Evolutionary conservation across 2,888 invertebrate genomes (phyloP), one percentile per base, ranked within the genome.

Genomic region (Epinotia brunnichana): DNA sequence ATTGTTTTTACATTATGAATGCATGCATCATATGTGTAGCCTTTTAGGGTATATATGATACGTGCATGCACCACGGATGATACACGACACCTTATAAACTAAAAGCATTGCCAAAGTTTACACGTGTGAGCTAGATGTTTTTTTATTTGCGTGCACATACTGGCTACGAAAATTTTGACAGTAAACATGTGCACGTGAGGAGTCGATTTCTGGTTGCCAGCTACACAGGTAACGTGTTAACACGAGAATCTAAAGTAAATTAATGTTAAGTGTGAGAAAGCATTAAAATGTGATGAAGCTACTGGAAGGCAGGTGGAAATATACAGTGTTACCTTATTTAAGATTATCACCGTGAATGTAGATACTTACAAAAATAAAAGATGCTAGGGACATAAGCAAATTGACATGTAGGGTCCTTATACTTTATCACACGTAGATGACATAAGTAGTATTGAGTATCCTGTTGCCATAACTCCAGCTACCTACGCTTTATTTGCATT

Each of bases 401-500:
- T 15, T 44, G 4, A 44, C 15, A 44, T 15, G 44, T 44, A 44
- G 3, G 44, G 44, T 44, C 4, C 4, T 44, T 15, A 44, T 44
- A 44, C 15, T 15, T 3, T 44, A 44, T 44, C 15, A 44, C n/a
- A 48, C 48, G n/a, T 2, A 7, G 7, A 15, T 48, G 7, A 5
- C n/a, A 48, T 29, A 60, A 66, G 59, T 53, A 29, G 60, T 53
- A 70, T 60, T 61, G 39, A 41, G 53, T 53, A 66, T 19, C 44
- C 54, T 13, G 21, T 68, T 35, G 35, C 29, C 57, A 48, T 48
- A 67, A 61, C 61, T 62, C 35, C 19, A 39, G 24, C 24, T 69
- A 56, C 66, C 51, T 56, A 63, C 59, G 39, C 48, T 48, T 68
- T 57, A 63, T 57, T 68, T 73, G 63, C 59, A 41, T 63, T 51